Evolutionary conservation across 2,113 vertebrate species (phyloP), one percentile per base, ranked within the genome.

Genomic region (Echinops telfairi): DNA sequence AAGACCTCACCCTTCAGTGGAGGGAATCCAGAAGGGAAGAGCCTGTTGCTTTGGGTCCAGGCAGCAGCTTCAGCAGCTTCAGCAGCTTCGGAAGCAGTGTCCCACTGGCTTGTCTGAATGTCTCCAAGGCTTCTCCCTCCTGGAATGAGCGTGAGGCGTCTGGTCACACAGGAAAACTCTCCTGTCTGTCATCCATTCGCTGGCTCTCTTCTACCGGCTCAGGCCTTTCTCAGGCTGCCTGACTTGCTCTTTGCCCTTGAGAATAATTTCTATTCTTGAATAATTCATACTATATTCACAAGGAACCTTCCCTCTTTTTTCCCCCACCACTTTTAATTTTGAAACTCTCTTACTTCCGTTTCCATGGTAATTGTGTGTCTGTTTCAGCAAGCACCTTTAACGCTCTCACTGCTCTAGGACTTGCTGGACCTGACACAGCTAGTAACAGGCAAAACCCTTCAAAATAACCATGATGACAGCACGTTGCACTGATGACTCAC

Each of bases 331-430:
- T 96, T 93, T 76, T 47, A 89, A 79, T 66, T 84, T 83, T 82
- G 16, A 17, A 53, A 43, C 43, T 80, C 10, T 88, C 23, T 82
- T 47, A 78, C 40, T 53, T 93, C 31, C 20, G 80, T 95, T 86
- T 89, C 88, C 70, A 68, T 60, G 6, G 76, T 92, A 85, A 94
- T 80, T 83, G 16, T 94, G 47, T 66, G 93, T 90, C 33, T 85
- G 27, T 78, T 78, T 36, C 75, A 70, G 84, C 62, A 92, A 81
- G 15, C 47, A 89, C 68, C 47, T 92, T 86, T 79, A 88, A 83
- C 58, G 89, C 29, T 88, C 33, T 57, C 7, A 20, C 27, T 71
- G 27, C n/a, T 83, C 20, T 94, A 91, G 64, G 38, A 83, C 64
- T 73, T 91, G 23, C 47, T 62, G 86, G 75, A 79, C 31, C 40